phyloP scores from a whole-genome alignment of 2,888 invertebrate species.

The Erynnis tages region DNA sequence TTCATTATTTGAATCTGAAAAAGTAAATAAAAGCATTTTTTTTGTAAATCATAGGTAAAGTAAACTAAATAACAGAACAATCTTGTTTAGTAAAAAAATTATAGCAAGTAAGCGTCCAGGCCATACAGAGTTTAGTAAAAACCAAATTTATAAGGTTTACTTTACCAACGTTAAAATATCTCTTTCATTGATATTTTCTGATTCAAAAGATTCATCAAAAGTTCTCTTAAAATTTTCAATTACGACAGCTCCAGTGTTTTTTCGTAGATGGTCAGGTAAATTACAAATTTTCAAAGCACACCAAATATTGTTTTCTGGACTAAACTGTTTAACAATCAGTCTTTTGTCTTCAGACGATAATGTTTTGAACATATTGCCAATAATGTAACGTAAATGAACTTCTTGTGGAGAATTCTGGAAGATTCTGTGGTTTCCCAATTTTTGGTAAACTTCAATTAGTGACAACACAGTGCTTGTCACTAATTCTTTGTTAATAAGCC shows the following conservation, averaged over 20 bases:
- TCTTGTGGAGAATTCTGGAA: conserved; percentile 56
- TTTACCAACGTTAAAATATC: conserved; percentile 5
- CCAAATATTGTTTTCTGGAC: conserved; percentile 51
- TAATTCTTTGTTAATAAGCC: conserved; percentile 43
- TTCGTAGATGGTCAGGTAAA: conserved; percentile 42
- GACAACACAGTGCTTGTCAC: conserved; percentile 45
- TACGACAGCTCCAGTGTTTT: neutral
- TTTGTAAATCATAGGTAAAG: neutral
- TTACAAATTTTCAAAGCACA: conserved; percentile 46
- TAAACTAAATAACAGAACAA: neutral
- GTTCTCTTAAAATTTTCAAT: conserved; percentile 5
- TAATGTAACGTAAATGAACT: conserved; percentile 46
- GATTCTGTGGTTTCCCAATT: conserved; percentile 40
- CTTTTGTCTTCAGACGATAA: conserved; percentile 50
- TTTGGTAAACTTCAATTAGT: conserved; percentile 54
- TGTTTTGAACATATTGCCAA: conserved; percentile 48
- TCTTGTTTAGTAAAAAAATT: neutral
- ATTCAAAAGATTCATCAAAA: conserved; percentile 5
- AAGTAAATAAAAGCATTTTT: neutral
- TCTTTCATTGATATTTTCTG: neutral
- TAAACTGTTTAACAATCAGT: conserved; percentile 46
- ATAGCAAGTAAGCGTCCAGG: too few relatives aligned
- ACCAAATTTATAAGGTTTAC: too few relatives aligned
- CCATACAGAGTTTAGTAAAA: too few relatives aligned
- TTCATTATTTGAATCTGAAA: conserved; percentile 54